A percentile compares a stretch with the other conserved stretches of the same genome.
These are phyloP conservation scores for Bactericera cockerelli DNA, from an alignment of 1,140 invertebrate genomes.

Conservation along the genomic window DNA sequence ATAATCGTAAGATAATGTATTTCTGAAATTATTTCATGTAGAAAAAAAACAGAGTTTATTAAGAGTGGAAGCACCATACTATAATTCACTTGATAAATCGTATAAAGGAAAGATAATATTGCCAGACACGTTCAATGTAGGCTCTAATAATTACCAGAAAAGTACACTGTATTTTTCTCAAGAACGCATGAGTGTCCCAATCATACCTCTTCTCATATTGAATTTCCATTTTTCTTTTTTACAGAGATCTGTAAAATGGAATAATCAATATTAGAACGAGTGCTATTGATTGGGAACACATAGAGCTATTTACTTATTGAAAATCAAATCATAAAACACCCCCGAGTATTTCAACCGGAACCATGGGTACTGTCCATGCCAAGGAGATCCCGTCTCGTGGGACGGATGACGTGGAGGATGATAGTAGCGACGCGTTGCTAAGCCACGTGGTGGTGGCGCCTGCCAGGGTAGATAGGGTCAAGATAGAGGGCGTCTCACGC, in stretches of 20 bases:
- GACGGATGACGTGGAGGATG: not conserved
- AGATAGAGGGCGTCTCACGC: slow-evolving; percentile 14
- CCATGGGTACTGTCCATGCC: not conserved
- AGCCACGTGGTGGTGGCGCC: not conserved
- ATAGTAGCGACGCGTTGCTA: not conserved
- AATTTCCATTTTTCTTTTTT: slow-evolving; percentile 5
- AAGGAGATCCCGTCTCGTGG: not conserved
- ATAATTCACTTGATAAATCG: no score
- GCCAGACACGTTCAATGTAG: no score
- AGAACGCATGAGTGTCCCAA: no score
- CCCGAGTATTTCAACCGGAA: not conserved
- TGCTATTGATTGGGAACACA: not conserved
- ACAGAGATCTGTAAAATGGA: slow-evolving; percentile 9
- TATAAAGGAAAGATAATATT: no score
- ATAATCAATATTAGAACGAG: not conserved
- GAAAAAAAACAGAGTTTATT: no score
- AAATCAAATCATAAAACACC: no score
- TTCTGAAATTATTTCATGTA: no score
- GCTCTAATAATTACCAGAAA: no score
- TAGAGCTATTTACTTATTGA: no score
- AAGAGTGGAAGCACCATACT: no score
- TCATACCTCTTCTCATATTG: not conserved
- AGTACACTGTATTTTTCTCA: no score
- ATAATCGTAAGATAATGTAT: no score
- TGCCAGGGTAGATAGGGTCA: slow-evolving; percentile 14